Percentiles rank a stretch among this genome's conserved stretches.
phyloP scores from a whole-genome alignment of 2,113 vertebrate genomes.

The Mus pahari region DNA sequence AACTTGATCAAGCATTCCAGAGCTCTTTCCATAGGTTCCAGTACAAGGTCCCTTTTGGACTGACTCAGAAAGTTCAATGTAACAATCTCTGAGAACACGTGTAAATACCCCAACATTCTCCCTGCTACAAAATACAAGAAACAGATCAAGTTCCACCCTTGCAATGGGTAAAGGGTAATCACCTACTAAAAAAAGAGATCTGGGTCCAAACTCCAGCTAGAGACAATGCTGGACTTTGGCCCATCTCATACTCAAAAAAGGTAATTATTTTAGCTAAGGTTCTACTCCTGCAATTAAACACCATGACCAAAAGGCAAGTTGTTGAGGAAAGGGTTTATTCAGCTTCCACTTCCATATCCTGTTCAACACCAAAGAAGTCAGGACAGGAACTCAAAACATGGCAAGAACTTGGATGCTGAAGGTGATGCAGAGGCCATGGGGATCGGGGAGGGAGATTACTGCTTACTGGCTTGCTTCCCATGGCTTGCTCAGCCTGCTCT shows the following conservation, averaged over 20 bases:
- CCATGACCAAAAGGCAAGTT: neutral
- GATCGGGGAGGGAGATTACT: neutral
- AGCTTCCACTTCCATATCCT: neutral
- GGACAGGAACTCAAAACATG: neutral
- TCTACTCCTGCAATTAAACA: neutral
- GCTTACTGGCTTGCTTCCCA: neutral
- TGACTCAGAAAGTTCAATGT: neutral
- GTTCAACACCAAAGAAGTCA: neutral
- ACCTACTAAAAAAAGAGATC: neutral
- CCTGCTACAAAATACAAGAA: constrained; percentile 18
- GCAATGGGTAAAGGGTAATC: neutral
- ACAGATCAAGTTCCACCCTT: neutral
- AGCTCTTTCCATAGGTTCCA: neutral
- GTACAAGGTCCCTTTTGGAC: neutral
- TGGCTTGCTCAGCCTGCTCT: neutral
- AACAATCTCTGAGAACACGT: neutral
- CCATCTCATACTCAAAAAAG: neutral
- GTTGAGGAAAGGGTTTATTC: neutral
- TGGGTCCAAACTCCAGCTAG: neutral
- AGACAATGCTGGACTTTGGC: neutral
- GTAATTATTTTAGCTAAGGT: neutral
- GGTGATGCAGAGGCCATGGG: neutral
- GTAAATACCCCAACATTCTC: neutral
- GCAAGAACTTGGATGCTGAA: neutral
- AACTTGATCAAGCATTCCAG: neutral